phyloP scores from a whole-genome alignment of 2,797 vertebrate species.

The Hyperoplus lanceolatus region DNA sequence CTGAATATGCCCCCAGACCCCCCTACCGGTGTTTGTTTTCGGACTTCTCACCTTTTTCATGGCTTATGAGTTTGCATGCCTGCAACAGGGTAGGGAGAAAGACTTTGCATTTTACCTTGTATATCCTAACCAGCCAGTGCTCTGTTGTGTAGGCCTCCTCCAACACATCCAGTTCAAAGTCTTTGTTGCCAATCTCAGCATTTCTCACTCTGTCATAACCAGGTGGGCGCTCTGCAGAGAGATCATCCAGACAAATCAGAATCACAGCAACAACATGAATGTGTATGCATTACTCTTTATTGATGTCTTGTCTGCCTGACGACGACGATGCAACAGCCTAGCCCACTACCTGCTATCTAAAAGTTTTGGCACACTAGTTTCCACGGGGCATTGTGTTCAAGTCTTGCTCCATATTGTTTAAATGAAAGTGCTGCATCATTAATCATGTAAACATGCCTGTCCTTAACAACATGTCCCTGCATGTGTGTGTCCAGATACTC shows the following conservation, averaged over 20 bases:
- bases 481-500: constrained; percentile 74
- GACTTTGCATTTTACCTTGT: constrained; percentile 88
- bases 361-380: no score
- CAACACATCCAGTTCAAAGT: constrained; percentile 98
- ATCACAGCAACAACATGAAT: not conserved
- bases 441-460: not conserved
- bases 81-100: not conserved
- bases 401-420: not conserved
- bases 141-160: constrained; percentile 99
- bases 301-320: not conserved
- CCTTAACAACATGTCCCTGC: not conserved
- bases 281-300: not conserved
- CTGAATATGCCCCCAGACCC: not conserved
- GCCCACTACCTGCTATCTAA: no score
- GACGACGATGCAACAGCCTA: no score
- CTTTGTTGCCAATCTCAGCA: constrained; percentile 98
- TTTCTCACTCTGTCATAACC: constrained; percentile 98
- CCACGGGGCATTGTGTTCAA: not conserved
- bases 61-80: no score
- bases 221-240: constrained; percentile 92
- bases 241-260: not conserved
- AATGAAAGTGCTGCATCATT: not conserved
- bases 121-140: constrained; percentile 99
- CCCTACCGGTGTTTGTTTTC: no score
- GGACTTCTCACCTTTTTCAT: no score